phyloP scores from a whole-genome alignment of 2,797 vertebrate species.

The Staurois parvus region DNA sequence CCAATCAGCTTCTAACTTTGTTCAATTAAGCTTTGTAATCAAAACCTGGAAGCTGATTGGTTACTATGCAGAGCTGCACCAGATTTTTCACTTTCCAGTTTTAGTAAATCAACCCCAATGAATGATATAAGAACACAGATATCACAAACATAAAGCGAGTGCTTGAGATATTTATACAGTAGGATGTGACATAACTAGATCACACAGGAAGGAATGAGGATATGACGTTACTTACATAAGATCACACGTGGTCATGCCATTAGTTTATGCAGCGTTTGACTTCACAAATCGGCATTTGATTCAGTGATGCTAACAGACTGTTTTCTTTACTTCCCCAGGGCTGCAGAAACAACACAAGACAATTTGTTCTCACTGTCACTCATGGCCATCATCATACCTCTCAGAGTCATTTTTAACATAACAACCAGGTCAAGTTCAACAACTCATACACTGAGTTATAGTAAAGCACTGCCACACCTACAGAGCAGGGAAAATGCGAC shows the following conservation, averaged over 20 bases:
- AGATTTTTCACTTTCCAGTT: no score
- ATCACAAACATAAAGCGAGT: neutral
- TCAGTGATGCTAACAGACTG: conserved; percentile 21
- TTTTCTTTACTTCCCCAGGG: conserved; percentile 24
- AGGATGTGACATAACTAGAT: conserved; percentile 30
- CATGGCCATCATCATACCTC: neutral
- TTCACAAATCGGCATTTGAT: conserved; percentile 30
- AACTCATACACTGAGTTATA: conserved; percentile 15
- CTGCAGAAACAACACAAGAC: conserved; percentile 21
- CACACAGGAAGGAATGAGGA: conserved; percentile 45
- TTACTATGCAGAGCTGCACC: no score
- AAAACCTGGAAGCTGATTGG: no score
- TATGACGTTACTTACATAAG: conserved; percentile 55
- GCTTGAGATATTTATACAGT: conserved; percentile 27
- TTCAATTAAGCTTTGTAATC: no score
- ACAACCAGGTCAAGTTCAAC: conserved; percentile 5
- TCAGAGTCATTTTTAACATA: neutral
- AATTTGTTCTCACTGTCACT: conserved; percentile 21
- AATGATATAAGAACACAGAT: conserved; percentile 15
- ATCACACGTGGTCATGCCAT: conserved; percentile 24
- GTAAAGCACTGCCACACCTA: conserved; percentile 65
- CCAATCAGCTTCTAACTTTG: no score
- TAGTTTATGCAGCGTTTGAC: conserved; percentile 32
- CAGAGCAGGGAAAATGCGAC: conserved; percentile 52
- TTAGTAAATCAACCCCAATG: no score